These are phyloP conservation scores for Styela clava DNA, from an alignment of 23 tunicate species.

Conservation along the genomic window DNA sequence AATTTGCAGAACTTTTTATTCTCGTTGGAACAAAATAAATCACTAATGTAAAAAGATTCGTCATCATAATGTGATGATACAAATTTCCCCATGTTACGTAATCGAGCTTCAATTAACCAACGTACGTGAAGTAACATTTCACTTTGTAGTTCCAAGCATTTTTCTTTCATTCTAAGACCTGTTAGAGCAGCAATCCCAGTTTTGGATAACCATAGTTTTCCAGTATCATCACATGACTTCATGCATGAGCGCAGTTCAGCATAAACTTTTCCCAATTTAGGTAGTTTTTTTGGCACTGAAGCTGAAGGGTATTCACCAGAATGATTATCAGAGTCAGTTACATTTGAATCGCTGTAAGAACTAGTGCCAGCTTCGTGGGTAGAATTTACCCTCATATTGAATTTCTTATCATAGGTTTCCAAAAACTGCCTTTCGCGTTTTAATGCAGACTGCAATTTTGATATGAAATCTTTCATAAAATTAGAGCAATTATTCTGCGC, in stretches of 20 bases:
- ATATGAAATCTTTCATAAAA: constrained; percentile 10
- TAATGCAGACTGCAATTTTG: neutral
- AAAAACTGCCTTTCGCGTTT: constrained; percentile 6
- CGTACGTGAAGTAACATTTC: constrained; percentile 40
- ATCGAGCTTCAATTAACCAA: constrained; percentile 37
- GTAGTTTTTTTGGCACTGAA: neutral
- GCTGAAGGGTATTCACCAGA: neutral
- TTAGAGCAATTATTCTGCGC: neutral
- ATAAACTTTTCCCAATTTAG: constrained; percentile 85
- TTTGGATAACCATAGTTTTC: constrained; percentile 20
- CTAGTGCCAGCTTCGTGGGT: neutral
- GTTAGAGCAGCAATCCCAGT: neutral
- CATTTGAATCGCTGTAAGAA: neutral
- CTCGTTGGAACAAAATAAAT: constrained; percentile 33
- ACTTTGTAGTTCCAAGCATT: constrained; percentile 19
- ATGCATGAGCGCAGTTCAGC: constrained; percentile 58
- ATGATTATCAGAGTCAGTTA: neutral
- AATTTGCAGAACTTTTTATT: constrained; percentile 81
- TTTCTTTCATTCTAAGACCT: neutral
- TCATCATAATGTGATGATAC: constrained; percentile 14
- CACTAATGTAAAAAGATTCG: constrained; percentile 34
- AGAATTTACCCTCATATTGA: neutral
- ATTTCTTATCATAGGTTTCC: neutral
- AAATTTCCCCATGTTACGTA: constrained; percentile 40
- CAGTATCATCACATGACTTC: constrained; percentile 67